These are phyloP conservation scores for Dermatemys mawii DNA, from an alignment of 2,113 vertebrate genomes.

Conservation along the genomic window DNA sequence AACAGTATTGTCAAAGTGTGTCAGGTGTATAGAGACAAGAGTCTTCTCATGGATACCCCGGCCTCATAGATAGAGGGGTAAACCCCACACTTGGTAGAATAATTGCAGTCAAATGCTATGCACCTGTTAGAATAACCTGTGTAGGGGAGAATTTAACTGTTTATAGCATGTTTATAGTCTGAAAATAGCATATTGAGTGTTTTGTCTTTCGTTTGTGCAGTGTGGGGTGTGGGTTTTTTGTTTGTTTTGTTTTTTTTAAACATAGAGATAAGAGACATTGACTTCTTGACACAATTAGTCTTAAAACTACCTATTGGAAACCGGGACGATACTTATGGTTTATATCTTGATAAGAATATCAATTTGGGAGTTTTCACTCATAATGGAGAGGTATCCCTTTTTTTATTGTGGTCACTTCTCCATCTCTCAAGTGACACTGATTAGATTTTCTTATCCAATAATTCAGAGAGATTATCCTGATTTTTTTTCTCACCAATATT, in stretches of 20 bases:
- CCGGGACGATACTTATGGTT: constrained; percentile 10
- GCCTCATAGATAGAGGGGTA: not conserved
- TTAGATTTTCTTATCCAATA: constrained; percentile 34
- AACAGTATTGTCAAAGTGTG: not conserved
- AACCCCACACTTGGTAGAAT: not conserved
- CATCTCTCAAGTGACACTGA: not conserved
- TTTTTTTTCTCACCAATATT: constrained; percentile 2
- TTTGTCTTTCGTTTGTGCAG: not conserved
- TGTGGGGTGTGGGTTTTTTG: not conserved
- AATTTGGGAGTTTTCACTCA: constrained; percentile 23
- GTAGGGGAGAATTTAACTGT: not conserved
- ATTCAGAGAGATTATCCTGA: constrained; percentile 8
- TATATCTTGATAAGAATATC: constrained; percentile 42
- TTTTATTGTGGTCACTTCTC: constrained; percentile 12
- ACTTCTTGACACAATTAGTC: not conserved
- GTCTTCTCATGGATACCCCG: not conserved
- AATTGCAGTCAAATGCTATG: not conserved
- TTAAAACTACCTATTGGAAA: not conserved
- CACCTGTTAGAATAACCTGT: not conserved
- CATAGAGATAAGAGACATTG: not conserved
- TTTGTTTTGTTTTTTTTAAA: not conserved
- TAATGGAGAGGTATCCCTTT: not conserved
- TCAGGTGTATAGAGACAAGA: not conserved
- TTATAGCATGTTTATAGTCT: too few relatives aligned
- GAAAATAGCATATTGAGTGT: not conserved